Base-by-base conservation (phyloP, 2,113 vertebrate species). In the Bubo blakistoni region DNA sequence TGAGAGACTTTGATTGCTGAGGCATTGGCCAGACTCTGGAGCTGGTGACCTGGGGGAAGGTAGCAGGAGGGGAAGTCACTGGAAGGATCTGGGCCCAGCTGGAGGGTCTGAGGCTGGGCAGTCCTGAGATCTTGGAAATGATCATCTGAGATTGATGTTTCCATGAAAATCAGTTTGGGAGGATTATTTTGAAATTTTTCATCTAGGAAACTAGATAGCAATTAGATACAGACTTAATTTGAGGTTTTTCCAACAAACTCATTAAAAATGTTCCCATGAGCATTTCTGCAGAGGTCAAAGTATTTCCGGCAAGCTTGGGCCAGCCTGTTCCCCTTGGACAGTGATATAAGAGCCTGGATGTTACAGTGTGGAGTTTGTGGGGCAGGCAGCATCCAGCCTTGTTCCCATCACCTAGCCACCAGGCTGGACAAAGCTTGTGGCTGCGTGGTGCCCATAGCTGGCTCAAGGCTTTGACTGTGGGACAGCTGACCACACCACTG, bases 381-480 rank as follows among this genome's bases (percentile, higher is more conserved):
- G 12, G 12, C 36, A 51, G 63, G 36, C 40, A 88, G 27, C 24
- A 73, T 55, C 27, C 62, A 72, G 36, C 16, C 18, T 57, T 67
- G 47, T 52, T 81, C 29, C 26, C 5, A 3, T 62, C 21, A 6
- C 26, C 22, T 34, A 11, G 11, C 13, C 62, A 46, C 40, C 8
- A 42, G 63, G 9, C 25, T 5, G 4, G 32, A 18, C 46, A 65
- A 80, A 76, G 7, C 40, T 25, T 27, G 11, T 10, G 13, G 25
- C 46, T 81, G 32, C 4, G 2, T 1, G 0, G 1, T 27, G 8
- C 44, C 79, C 2, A 3, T 51, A 25, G 36, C 44, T 5, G 3
- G 27, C 27, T 73, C 21, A 32, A 51, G 67, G 73, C 21, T 84
- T 66, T 54, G 32, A 15, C n/a, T n/a, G 8, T 20, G 13, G 70